Base-by-base conservation (phyloP, 2,113 vertebrate genomes). In the Cebidichthys violaceus region DNA sequence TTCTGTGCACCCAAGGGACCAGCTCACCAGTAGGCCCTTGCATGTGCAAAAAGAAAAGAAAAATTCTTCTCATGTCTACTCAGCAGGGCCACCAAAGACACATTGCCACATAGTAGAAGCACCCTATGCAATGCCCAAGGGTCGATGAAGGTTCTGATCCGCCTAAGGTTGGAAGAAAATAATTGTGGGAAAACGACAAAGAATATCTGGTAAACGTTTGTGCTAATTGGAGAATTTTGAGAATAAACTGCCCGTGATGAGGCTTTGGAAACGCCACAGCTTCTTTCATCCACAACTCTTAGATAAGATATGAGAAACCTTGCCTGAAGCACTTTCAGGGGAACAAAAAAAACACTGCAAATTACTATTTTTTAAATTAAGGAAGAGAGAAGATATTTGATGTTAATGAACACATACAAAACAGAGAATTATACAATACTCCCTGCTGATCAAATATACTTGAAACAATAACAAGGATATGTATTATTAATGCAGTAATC, bases 401-500 rank as follows among this genome's bases (percentile, higher is more conserved):
- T 70, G 22, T 74, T 70, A 62, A 88, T 67, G 41, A 84, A 66
- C 78, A 81, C 24, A 22, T 77, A 74, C 73, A 65, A 59, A 41
- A 27, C 45, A 67, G 71, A 80, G 14, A 75, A 75, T 55, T 80
- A 60, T 22, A 20, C 37, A 74, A 27, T 68, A 31, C 66, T 35
- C 77, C 65, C 22, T 41, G 41, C 31, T 69, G 47, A 54, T 86
- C 13, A 61, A 75, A 74, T 74, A 64, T 41, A 57, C 76, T 86
- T 60, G 17, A 31, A 68, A 85, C 47, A 71, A 59, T 68, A 74
- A 85, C 57, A 54, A 81, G 24, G 52, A 65, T 70, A 79, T 60
- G 35, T 78, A 79, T 85, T 73, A 85, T 86, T 86, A 82, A 82
- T 17, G 47, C 50, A 50, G 65, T 54, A 70, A 88, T 85, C 54